Base-by-base conservation (phyloP, 2,888 invertebrate genomes). In the Sisyra terminalis region DNA sequence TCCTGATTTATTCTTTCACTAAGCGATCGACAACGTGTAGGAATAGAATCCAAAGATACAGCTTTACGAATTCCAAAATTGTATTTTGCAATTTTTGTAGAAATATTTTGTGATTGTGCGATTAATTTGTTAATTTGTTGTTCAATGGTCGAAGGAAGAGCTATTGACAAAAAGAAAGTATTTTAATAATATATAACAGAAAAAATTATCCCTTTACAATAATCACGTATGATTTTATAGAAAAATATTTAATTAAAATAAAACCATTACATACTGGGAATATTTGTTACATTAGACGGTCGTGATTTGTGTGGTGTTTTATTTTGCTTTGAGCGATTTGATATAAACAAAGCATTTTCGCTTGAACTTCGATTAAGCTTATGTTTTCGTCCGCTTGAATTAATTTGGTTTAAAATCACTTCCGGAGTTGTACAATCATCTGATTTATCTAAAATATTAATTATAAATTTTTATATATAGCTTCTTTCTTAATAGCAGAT, bases 301-400 rank as follows among this genome's bases (percentile, higher is more conserved):
- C 11, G 16, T 37, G 11, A 11, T 10, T 16, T 11, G 11, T 18
- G 37, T 17, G 24, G 24, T 24, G 24, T 24, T 24, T 24, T 18
- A 15, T 6, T 31, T 24, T 36, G 43, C 29, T 34, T 37, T 29
- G 38, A 15, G 24, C 34, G 31, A 13, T 40, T 16, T 40, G 41
- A 29, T 38, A 37, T 34, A 15, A 37, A 42, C 42, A 74, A 53
- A 50, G 68, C 71, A 1, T 70, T 70, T 52, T 74, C 73, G 51
- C 73, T 73, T 46, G 66, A 67, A 50, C 72, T 72, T 45, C 73
- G 63, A 2, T 58, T 48, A 39, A 64, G 17, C 29, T 16, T 17
- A 14, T 16, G 11, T 29, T 38, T 43, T 10, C 38, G 37, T 17
- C 16, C 11, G 3, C 29, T 29, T 8, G 43, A 43, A 37, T 30